Conservation (phyloP, 2,888 invertebrate genomes). For the Cotesia congregata region DNA sequence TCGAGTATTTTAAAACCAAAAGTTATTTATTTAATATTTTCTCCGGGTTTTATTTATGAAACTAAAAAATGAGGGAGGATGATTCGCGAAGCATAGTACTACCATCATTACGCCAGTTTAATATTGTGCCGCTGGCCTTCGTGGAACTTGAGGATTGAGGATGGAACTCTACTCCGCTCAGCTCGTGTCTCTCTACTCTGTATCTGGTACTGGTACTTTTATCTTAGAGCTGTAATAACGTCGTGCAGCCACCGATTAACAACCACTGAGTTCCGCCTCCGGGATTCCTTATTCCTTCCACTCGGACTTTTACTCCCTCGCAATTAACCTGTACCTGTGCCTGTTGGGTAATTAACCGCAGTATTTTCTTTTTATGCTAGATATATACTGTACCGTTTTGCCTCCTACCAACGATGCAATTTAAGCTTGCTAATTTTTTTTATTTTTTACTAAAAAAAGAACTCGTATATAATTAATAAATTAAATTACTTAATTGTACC, state of each 20-base stretch:
- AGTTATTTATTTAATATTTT: slow-evolving; percentile 1
- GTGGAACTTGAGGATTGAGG: slow-evolving; percentile 44
- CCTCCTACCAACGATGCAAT: slow-evolving; percentile 7
- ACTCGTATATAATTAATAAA: background rate
- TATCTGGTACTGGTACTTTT: slow-evolving; percentile 27
- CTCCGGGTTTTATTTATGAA: slow-evolving; percentile 31
- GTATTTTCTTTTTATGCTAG: slow-evolving; percentile 8
- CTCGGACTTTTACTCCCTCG: background rate
- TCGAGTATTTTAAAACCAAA: slow-evolving; percentile 35
- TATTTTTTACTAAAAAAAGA: too few species aligned
- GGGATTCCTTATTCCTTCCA: slow-evolving; percentile 13
- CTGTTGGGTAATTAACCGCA: slow-evolving; percentile 39
- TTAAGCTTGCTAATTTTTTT: background rate
- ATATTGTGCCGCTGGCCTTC: slow-evolving; percentile 48
- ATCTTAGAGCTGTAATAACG: slow-evolving; percentile 40
- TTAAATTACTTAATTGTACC: too few species aligned
- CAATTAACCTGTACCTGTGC: slow-evolving; percentile 23
- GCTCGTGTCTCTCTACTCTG: slow-evolving; percentile 21
- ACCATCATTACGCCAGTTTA: slow-evolving; percentile 54
- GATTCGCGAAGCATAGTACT: slow-evolving; percentile 51
- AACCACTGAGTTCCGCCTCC: slow-evolving; percentile 41
- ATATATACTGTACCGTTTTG: background rate
- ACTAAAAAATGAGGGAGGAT: slow-evolving; percentile 46
- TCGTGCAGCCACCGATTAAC: slow-evolving; percentile 41
- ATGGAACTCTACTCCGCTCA: slow-evolving; percentile 11